Conservation (phyloP, 64 coral and sea anemone species). For the Acropora yongei region DNA sequence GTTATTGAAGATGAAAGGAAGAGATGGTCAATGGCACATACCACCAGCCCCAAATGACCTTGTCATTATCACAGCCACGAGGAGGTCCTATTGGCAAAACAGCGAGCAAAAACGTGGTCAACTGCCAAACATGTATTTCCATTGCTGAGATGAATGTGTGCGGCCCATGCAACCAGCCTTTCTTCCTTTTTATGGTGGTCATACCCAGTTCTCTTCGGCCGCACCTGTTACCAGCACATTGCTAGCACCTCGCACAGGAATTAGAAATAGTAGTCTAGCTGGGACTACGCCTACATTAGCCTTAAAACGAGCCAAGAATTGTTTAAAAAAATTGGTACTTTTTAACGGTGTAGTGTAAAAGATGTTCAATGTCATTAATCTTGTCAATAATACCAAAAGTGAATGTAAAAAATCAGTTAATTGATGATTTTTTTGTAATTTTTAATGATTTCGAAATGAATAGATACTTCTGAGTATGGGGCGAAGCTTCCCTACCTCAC, state of each 20-base stretch:
- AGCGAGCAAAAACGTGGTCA: constrained; percentile 33
- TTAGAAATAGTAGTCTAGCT: constrained; percentile 30
- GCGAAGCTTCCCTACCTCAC: neutral
- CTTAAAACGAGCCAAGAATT: neutral
- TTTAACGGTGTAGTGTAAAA: neutral
- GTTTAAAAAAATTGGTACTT: neutral
- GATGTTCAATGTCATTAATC: no score
- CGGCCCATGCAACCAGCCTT: constrained; percentile 37
- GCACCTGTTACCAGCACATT: constrained; percentile 3
- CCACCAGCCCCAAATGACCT: constrained; percentile 57
- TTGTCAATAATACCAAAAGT: neutral
- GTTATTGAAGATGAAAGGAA: constrained; percentile 50
- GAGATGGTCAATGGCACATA: constrained; percentile 9
- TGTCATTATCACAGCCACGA: constrained; percentile 53
- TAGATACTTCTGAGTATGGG: neutral
- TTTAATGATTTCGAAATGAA: neutral
- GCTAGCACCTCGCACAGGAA: neutral
- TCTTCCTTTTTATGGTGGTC: constrained; percentile 39
- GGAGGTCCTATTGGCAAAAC: constrained; percentile 56
- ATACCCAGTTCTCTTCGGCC: constrained; percentile 5
- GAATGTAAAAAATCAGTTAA: neutral
- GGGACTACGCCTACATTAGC: neutral
- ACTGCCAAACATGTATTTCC: constrained; percentile 67
- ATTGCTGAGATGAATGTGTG: constrained; percentile 42
- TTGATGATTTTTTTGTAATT: neutral